phyloP scores from a whole-genome alignment of 2,888 invertebrate genomes.

The Hirtodrosophila alboralis region DNA sequence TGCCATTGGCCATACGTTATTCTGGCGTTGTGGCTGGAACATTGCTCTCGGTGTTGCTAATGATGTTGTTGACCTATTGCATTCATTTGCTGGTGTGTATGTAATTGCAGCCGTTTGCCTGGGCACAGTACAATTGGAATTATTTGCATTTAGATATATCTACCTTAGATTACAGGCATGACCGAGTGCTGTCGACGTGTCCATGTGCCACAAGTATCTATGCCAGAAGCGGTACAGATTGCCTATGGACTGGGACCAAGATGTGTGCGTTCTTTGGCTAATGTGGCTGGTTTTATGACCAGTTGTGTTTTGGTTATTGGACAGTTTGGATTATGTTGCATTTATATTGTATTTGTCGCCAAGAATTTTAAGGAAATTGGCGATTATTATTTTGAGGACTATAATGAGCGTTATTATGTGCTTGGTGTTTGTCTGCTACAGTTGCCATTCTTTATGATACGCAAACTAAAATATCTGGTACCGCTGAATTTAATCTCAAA shows the following conservation, averaged over 20 bases:
- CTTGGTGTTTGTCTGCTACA: slow-evolving; percentile 87
- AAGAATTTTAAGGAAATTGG: slow-evolving; percentile 91
- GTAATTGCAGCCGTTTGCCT: slow-evolving; percentile 10
- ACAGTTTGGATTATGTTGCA: slow-evolving; percentile 97
- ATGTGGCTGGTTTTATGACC: slow-evolving; percentile 84
- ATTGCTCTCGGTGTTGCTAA: slow-evolving; percentile 50
- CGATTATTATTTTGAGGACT: slow-evolving; percentile 85
- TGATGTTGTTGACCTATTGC: slow-evolving; percentile 64
- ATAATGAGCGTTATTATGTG: slow-evolving; percentile 84
- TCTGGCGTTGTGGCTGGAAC: slow-evolving; percentile 53
- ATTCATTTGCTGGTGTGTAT: slow-evolving; percentile 69
- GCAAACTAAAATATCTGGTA: slow-evolving; percentile 92
- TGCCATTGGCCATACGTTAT: slow-evolving; percentile 64
- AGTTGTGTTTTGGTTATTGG: slow-evolving; percentile 93
- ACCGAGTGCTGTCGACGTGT: slow-evolving; percentile 67
- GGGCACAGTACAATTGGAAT: slow-evolving; percentile 20
- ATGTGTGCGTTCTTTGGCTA: slow-evolving; percentile 54
- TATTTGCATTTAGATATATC: slow-evolving; percentile 47
- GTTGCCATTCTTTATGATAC: slow-evolving; percentile 88
- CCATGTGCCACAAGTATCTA: slow-evolving; percentile 62
- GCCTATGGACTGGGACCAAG: slow-evolving; percentile 57
- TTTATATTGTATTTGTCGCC: slow-evolving; percentile 96
- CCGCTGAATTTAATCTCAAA: slow-evolving; percentile 95
- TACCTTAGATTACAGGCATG: slow-evolving; percentile 61
- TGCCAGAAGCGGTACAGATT: slow-evolving; percentile 63